phyloP scores from a whole-genome alignment of 2,113 vertebrate genomes.

The Lagopus leucura region DNA sequence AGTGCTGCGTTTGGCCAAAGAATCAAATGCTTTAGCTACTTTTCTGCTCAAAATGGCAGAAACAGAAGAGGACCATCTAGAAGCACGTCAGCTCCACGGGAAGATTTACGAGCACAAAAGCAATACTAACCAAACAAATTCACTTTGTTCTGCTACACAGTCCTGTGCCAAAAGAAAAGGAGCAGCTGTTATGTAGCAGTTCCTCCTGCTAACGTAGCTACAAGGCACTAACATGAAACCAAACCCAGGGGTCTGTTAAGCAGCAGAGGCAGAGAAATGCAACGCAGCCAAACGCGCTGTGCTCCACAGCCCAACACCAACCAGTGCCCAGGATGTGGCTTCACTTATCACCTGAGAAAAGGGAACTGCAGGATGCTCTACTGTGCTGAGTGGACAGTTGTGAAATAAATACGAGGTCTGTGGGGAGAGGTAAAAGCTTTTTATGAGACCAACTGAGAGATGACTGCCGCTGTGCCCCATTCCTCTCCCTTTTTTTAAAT shows the following conservation, averaged over 20 bases:
- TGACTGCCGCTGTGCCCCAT: background rate
- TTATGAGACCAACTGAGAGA: background rate
- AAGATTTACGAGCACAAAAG: constrained; percentile 9
- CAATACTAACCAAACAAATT: constrained; percentile 28
- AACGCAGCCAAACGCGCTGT: background rate
- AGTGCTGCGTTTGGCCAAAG: background rate
- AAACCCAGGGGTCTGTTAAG: background rate
- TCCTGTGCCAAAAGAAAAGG: background rate
- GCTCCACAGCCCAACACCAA: background rate
- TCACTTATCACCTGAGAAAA: background rate
- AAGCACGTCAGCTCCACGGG: background rate
- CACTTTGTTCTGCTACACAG: constrained; percentile 19
- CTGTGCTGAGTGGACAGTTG: background rate
- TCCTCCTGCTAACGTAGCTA: background rate
- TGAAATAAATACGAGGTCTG: background rate
- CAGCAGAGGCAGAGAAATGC: background rate
- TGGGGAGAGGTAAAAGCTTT: background rate
- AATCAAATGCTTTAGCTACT: background rate
- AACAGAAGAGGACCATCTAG: background rate
- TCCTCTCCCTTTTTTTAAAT: background rate
- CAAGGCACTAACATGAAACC: background rate
- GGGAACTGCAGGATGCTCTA: background rate
- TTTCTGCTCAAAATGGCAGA: background rate
- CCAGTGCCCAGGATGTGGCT: background rate
- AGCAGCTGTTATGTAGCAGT: background rate